A percentile compares a stretch with the other conserved stretches of the same genome.
Conservation (phyloP, 2,888 invertebrate genomes). For the Melinaea marsaeus region DNA sequence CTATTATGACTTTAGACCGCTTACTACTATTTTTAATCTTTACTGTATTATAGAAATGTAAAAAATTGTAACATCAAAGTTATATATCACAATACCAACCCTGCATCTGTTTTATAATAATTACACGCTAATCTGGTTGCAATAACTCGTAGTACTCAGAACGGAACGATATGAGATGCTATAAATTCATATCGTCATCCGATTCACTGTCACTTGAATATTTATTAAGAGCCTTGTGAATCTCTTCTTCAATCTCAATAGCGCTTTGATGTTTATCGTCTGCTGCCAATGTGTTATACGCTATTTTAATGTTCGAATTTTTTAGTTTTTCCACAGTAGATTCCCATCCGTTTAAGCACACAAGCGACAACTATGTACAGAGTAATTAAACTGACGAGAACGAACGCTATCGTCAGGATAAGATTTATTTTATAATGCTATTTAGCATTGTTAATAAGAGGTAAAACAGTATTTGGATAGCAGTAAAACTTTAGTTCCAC, state of each 20-base stretch:
- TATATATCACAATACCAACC: constrained; percentile 58
- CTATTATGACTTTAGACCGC: constrained; percentile 15
- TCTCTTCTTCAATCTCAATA: constrained; percentile 65
- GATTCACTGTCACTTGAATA: constrained; percentile 65
- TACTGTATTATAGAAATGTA: constrained; percentile 2
- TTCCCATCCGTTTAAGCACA: constrained; percentile 46
- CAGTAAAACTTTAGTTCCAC: constrained; percentile 67
- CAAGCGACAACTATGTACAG: constrained; percentile 51
- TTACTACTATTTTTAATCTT: constrained; percentile 7
- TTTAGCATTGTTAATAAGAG: constrained; percentile 61
- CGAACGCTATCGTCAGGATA: constrained; percentile 54
- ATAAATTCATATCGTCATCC: constrained; percentile 66
- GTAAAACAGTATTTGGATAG: constrained; percentile 67
- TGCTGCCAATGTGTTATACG: constrained; percentile 63
- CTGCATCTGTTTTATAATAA: constrained; percentile 45
- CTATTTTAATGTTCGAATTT: constrained; percentile 54
- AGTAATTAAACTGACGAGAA: constrained; percentile 48
- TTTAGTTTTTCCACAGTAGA: constrained; percentile 52
- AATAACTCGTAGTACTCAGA: constrained; percentile 52
- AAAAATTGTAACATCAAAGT: constrained; percentile 50
- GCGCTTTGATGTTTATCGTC: constrained; percentile 65
- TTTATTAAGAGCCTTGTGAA: constrained; percentile 56
- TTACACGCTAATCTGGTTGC: constrained; percentile 38
- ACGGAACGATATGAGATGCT: constrained; percentile 51
- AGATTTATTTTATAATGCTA: constrained; percentile 70